These are phyloP conservation scores for Psittacula derbiana DNA, from an alignment of 2,797 vertebrate species.

Conservation along the genomic window DNA sequence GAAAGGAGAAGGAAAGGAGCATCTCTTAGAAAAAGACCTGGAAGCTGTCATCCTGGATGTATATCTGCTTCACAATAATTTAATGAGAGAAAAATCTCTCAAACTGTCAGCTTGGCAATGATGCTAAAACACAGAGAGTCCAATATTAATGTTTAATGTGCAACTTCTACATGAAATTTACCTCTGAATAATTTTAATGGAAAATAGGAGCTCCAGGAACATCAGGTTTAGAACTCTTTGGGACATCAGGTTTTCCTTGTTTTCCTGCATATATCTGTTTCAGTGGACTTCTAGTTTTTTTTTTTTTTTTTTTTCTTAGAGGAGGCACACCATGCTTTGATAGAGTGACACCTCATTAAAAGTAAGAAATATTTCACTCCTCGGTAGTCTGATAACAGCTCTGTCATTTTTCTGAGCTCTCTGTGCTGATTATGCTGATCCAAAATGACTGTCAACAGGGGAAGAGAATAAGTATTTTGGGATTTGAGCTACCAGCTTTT, in stretches of 20 bases:
- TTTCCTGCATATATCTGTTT: background rate
- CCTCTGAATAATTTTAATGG: background rate
- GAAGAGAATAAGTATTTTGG: background rate
- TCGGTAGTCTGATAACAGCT: background rate
- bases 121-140: background rate
- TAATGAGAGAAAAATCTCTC: background rate
- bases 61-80: background rate
- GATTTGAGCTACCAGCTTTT: background rate
- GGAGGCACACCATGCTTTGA: background rate
- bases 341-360: slow-evolving; percentile 4
- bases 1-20: background rate
- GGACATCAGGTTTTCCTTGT: background rate
- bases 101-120: background rate
- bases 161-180: background rate
- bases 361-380: background rate
- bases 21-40: background rate
- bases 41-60: background rate
- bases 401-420: background rate
- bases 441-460: background rate
- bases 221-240: background rate
- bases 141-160: background rate
- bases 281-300: background rate
- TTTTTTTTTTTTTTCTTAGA: background rate
- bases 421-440: background rate
- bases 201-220: background rate